These are phyloP conservation scores for Spea bombifrons DNA, from an alignment of 2,113 vertebrate genomes.

Conservation along the genomic window DNA sequence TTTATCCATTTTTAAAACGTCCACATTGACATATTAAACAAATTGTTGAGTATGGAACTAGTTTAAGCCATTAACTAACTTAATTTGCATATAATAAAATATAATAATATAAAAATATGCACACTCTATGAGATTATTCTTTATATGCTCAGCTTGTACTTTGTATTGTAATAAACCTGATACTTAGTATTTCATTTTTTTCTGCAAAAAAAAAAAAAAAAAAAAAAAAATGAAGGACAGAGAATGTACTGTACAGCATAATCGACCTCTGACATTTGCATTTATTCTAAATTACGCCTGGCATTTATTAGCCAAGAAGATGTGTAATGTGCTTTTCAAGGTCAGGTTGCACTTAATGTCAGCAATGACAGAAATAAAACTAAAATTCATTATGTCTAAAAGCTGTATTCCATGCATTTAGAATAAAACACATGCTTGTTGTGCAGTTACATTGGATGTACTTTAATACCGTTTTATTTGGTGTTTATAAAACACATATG, in stretches of 20 bases:
- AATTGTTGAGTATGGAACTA: no score
- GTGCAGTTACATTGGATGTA: neutral
- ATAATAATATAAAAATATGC: no score
- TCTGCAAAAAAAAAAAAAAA: neutral
- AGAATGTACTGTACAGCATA: neutral
- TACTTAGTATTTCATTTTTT: neutral
- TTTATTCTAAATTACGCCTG: conserved; percentile 6
- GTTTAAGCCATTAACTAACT: no score
- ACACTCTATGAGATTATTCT: neutral
- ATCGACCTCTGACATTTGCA: neutral
- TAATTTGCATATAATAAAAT: no score
- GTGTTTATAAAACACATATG: neutral
- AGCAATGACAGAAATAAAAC: conserved; percentile 5
- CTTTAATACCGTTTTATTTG: neutral
- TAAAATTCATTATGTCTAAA: conserved; percentile 15
- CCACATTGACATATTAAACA: no score
- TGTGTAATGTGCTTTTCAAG: conserved; percentile 5
- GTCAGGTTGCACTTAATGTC: conserved; percentile 1
- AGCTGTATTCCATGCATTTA: neutral
- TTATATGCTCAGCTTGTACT: neutral
- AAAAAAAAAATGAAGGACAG: neutral
- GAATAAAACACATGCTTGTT: neutral
- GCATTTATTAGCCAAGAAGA: conserved; percentile 5
- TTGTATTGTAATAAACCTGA: neutral
- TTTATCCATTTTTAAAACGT: no score